These are phyloP conservation scores for Myrmecophaga tridactyla DNA, from an alignment of 2,113 vertebrate genomes.

Conservation along the genomic window DNA sequence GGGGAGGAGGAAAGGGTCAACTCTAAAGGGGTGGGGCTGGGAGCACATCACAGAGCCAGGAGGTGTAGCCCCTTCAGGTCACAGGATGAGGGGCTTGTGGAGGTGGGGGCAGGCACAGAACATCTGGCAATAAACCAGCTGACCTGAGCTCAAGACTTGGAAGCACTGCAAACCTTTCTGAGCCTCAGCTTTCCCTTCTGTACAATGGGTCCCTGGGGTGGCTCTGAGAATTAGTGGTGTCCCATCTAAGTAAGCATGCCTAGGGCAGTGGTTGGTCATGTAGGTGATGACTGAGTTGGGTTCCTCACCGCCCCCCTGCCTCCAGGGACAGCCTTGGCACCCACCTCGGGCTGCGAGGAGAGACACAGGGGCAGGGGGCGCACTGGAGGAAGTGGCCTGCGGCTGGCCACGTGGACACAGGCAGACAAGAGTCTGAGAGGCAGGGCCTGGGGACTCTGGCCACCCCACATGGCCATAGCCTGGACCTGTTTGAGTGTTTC, in stretches of 20 bases:
- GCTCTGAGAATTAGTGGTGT: fast-evolving
- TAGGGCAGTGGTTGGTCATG: fast-evolving
- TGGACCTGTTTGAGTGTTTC: neutral
- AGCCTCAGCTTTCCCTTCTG: neutral
- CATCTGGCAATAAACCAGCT: fast-evolving
- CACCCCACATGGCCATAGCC: fast-evolving
- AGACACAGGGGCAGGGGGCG: neutral
- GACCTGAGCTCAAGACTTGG: neutral
- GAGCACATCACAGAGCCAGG: neutral
- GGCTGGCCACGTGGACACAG: neutral
- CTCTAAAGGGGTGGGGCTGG: neutral
- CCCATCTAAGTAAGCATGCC: neutral
- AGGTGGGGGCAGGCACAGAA: neutral
- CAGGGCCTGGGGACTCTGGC: no score
- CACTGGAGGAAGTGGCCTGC: neutral
- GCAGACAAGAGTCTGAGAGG: neutral
- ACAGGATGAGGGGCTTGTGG: fast-evolving
- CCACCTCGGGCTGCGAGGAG: fast-evolving
- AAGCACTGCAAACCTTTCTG: no score
- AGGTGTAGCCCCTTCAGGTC: neutral
- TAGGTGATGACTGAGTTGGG: no score
- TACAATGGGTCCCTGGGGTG: neutral
- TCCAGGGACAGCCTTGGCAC: neutral
- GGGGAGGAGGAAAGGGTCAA: neutral
- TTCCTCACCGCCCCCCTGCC: neutral